Evolutionary conservation across 2,888 invertebrate genomes (phyloP).

Genomic region (Tenthredo notha): DNA sequence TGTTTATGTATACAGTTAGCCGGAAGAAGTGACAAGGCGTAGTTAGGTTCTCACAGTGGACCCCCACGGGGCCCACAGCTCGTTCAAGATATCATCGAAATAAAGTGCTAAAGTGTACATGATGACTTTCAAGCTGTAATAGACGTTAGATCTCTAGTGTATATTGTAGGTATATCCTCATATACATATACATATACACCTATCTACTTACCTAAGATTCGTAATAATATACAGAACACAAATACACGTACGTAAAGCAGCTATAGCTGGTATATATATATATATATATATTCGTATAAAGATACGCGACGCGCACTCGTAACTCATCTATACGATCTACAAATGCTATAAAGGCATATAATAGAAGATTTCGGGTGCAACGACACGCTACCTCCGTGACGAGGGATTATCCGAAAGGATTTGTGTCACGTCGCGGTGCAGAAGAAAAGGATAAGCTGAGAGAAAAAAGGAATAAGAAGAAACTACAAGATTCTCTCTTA

Average conservation of each 20-base stretch:
- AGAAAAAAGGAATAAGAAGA: conserved; percentile 28
- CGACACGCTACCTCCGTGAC: conserved; percentile 50
- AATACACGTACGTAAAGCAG: neutral
- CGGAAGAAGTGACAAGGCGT: conserved; percentile 29
- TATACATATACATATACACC: neutral
- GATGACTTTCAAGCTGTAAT: conserved; percentile 42
- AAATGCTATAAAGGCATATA: conserved; percentile 6
- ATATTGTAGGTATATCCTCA: neutral
- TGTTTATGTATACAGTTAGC: conserved; percentile 6
- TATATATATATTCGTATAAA: neutral
- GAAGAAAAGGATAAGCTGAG: conserved; percentile 31
- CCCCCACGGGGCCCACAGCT: conserved; percentile 51
- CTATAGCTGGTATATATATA: neutral
- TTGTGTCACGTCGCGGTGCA: conserved; percentile 51
- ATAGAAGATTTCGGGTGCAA: conserved; percentile 52
- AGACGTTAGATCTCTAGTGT: conserved; percentile 25
- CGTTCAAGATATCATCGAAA: conserved; percentile 55
- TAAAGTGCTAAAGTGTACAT: conserved; percentile 55
- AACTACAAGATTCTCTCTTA: conserved; percentile 18
- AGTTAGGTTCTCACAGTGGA: conserved; percentile 53
- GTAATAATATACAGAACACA: conserved; percentile 22
- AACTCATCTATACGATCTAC: conserved; percentile 35
- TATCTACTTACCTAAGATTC: neutral
- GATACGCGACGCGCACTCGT: conserved; percentile 14
- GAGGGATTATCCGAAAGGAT: conserved; percentile 55